Base-by-base conservation (phyloP, 2,113 vertebrate species). In the Corydoras maculifer region DNA sequence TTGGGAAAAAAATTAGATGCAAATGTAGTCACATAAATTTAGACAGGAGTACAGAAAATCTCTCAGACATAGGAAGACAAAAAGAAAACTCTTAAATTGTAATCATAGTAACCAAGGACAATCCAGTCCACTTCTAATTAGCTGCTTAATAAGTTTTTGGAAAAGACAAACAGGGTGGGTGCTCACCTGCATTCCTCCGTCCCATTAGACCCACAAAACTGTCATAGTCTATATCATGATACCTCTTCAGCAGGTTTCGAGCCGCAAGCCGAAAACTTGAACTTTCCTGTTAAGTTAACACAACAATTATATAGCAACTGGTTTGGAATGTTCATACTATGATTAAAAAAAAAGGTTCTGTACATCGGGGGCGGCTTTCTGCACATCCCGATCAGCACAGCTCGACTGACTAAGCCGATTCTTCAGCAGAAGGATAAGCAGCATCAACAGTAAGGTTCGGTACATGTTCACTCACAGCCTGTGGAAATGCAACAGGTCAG, bases 121-220 rank as follows among this genome's bases (percentile, higher is more conserved):
- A 43, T 43, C 4, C 7, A 43, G 4, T 43, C 35, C 4, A 43
- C 35, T 43, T 43, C 35, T 43, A 43, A 43, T 43, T 43, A 5
- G 35, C 35, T 43, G 7, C 35, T 5, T 43, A 2, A 43, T 43
- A 43, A 43, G 35, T 14, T 57, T n/a, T 3, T 61, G 13, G 32
- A 1, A 48, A 18, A 12, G 0, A 35, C 0, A 29, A 58, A 64
- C 30, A 7, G 3, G 10, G 9, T 2, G 12, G 35, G 3, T 58
- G 35, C 89, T 88, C 84, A 93, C 93, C 91, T 0, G 87, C 58
- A 57, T 82, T 89, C 72, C 91, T 89, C 81, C 88, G 90, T 62
- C 92, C 91, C 90, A 93, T 90, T 75, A 89, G 78, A 62, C 89
- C 90, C 53, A 94, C 91, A 81, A 96, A 85, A 74, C 87, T 93